Conservation (phyloP, 2,113 vertebrate species). For the Prinia subflava region DNA sequence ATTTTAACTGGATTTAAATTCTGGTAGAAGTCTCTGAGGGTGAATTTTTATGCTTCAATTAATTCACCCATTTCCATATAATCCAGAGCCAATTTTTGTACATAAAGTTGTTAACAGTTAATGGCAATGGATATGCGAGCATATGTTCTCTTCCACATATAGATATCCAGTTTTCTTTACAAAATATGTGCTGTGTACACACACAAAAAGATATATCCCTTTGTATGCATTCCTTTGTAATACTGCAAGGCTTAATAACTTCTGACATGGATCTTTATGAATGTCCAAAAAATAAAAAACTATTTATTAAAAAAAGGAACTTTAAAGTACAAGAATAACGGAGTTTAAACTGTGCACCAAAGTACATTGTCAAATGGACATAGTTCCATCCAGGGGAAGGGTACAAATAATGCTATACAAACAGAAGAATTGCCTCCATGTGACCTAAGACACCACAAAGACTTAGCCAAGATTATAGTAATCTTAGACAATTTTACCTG, state of each 20-base stretch:
- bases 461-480: not conserved
- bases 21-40: not conserved
- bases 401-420: not conserved
- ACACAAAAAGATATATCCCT: not conserved
- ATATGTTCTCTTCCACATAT: not conserved
- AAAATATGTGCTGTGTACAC: not conserved
- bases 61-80: not conserved
- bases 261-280: not conserved
- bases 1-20: constrained; percentile 5
- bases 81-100: not conserved
- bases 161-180: not conserved
- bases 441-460: not conserved
- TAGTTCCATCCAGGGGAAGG: not conserved
- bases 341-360: not conserved
- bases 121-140: not conserved
- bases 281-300: not conserved
- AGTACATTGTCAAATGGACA: not conserved
- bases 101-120: not conserved
- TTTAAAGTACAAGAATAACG: not conserved
- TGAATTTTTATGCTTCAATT: constrained; percentile 29
- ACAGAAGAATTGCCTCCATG: not conserved
- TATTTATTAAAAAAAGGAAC: not conserved
- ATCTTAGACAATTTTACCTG: not conserved
- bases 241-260: not conserved
- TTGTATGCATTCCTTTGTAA: not conserved